A percentile compares a stretch with the other conserved stretches of the same genome.
These are phyloP conservation scores for Proisotoma minuta DNA, from an alignment of 2,888 invertebrate genomes.

Conservation along the genomic window DNA sequence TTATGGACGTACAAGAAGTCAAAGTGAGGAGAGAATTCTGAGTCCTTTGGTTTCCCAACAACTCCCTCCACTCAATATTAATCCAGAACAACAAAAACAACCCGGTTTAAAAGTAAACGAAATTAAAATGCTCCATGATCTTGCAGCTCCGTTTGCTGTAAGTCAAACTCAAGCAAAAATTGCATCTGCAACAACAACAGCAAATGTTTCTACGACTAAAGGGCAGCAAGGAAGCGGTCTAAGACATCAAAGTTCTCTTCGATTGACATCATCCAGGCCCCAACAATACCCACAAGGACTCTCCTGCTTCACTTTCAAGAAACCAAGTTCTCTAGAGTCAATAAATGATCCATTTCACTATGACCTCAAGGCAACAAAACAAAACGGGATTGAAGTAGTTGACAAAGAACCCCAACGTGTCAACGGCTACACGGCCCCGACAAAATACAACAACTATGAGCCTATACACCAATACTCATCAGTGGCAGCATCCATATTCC, in stretches of 20 bases:
- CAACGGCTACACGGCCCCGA: no score
- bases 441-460: constrained; percentile 47
- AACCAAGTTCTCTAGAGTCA: constrained; percentile 45
- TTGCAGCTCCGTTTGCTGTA: constrained; percentile 29
- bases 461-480: constrained; percentile 27
- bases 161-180: neutral
- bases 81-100: constrained; percentile 7
- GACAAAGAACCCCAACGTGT: neutral
- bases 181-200: neutral
- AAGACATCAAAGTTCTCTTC: constrained; percentile 43
- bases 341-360: constrained; percentile 27
- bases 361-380: neutral
- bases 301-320: constrained; percentile 45
- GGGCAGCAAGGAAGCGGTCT: constrained; percentile 1
- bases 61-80: no score
- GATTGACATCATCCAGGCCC: constrained; percentile 39
- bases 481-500: neutral
- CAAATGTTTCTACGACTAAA: neutral
- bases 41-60: neutral
- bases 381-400: constrained; percentile 2
- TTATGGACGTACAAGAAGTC: neutral
- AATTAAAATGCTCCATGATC: constrained; percentile 43
- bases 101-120: no score
- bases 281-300: constrained; percentile 43
- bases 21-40: neutral